Evolutionary conservation across 2,797 vertebrate species (phyloP), one percentile per base, ranked within the genome.

Genomic region (Sebastes paucispinis): DNA sequence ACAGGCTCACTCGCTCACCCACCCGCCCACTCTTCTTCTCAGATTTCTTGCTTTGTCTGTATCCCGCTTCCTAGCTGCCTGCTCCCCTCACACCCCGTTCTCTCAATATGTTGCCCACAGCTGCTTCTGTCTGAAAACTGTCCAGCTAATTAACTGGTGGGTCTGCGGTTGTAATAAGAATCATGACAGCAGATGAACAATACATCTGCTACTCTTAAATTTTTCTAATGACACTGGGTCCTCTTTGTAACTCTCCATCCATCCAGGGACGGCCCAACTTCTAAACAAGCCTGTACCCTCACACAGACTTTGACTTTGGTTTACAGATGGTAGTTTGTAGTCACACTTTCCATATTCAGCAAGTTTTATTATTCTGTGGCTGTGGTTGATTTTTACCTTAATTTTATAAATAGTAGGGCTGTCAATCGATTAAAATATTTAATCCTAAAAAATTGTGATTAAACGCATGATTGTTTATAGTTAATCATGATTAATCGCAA

Each of bases 21-120:
- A 59, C 82, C 73, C 71, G 29, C 90, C 11, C 43, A n/a, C 66
- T 32, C 47, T 22, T 69, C 81, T 94, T 69, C 81, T 94, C 74
- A 79, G 54, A 84, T 89, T 36, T 80, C 77, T 75, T 64, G 63
- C 84, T 87, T 84, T 82, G 74, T 75, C 77, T 75, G 82, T 66
- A 65, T 75, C 77, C 70, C 25, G 34, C 86, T 86, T 87, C 73
- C 67, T 69, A 32, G 82, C 84, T 62, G 85, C 80, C 71, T 79
- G 75, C 73, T 83, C 82, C 63, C 89, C 89, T 92, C 89, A 82
- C 91, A 88, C 85, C 84, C 87, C 22, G 52, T 87, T 85, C 20
- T 85, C 91, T 91, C 92, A 94, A 94, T 94, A 94, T 94, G 93
- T 91, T 86, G 90, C 86, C 90, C 91, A 89, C 93, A 94, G 91